A percentile compares a stretch with the other conserved stretches of the same genome.
These are phyloP conservation scores for Congeria kusceri DNA, from an alignment of 2,888 invertebrate species.

Conservation along the genomic window DNA sequence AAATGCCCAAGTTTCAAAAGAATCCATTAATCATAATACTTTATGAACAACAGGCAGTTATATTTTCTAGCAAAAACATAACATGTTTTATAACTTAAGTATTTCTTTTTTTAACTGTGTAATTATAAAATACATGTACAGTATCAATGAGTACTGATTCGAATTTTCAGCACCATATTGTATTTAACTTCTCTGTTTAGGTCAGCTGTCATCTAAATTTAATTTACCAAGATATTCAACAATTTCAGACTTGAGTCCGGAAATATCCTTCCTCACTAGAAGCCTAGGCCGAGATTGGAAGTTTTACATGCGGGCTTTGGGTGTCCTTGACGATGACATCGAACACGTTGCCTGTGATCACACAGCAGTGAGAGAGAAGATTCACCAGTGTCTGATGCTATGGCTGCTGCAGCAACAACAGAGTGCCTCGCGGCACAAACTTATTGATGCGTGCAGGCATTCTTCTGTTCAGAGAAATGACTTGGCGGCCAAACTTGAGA, in stretches of 20 bases:
- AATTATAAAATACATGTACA: too few relatives aligned
- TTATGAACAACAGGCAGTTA: too few relatives aligned
- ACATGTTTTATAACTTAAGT: too few relatives aligned
- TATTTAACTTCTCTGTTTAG: too few relatives aligned
- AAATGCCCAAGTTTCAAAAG: too few relatives aligned
- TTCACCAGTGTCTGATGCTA: slow-evolving; percentile 65
- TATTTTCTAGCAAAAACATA: too few relatives aligned
- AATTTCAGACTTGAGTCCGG: slow-evolving; percentile 66
- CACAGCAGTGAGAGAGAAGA: slow-evolving; percentile 69
- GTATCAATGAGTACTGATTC: too few relatives aligned
- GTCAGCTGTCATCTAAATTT: too few relatives aligned
- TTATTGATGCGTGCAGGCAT: slow-evolving; percentile 62
- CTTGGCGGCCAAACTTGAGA: slow-evolving; percentile 58
- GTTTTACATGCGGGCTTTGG: slow-evolving; percentile 70
- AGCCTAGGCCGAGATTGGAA: slow-evolving; percentile 72
- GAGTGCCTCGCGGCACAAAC: slow-evolving; percentile 51
- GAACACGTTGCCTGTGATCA: slow-evolving; percentile 61
- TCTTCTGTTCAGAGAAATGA: slow-evolving; percentile 64
- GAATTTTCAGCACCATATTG: too few relatives aligned
- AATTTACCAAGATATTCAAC: too few relatives aligned
- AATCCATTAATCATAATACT: too few relatives aligned
- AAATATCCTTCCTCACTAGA: slow-evolving; percentile 65
- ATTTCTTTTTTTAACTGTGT: too few relatives aligned
- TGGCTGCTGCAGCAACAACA: slow-evolving; percentile 66
- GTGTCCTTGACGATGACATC: slow-evolving; percentile 67